Evolutionary conservation across 2,888 invertebrate species (phyloP).

Genomic region (Melolontha melolontha): DNA sequence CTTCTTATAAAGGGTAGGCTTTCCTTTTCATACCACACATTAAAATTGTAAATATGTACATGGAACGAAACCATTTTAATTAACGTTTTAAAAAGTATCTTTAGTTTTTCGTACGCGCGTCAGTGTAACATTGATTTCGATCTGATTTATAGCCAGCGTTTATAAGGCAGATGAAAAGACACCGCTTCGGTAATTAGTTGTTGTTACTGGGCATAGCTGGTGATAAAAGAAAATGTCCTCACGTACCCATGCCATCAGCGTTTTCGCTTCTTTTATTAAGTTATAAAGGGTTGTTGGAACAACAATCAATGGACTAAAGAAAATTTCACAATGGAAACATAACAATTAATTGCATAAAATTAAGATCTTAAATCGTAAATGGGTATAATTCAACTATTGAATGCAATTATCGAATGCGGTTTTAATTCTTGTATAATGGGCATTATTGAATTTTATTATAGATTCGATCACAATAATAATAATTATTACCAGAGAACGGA

Average conservation of each 20-base stretch:
- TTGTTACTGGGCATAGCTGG: background rate
- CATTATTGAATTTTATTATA: no score
- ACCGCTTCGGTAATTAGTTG: conserved; percentile 26
- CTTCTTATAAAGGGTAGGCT: background rate
- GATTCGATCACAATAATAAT: no score
- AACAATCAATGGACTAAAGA: background rate
- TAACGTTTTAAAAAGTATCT: conserved; percentile 5
- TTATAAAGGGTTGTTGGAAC: conserved; percentile 20
- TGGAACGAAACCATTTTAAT: conserved; percentile 24
- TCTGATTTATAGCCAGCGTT: conserved; percentile 22
- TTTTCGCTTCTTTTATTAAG: conserved; percentile 11
- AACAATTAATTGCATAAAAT: conserved; percentile 14
- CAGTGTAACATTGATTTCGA: conserved; percentile 29
- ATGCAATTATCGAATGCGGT: no score
- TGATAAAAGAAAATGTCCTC: conserved; percentile 13
- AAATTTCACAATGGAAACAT: conserved; percentile 10
- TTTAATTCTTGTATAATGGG: no score
- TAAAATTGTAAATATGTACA: conserved; percentile 15
- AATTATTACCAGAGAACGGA: no score
- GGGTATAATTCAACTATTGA: no score
- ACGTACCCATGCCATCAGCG: conserved; percentile 11
- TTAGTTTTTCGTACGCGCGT: conserved; percentile 13
- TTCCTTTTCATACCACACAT: background rate
- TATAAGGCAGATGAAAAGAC: conserved; percentile 15
- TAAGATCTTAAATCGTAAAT: background rate